Conservation (phyloP, 2,797 vertebrate genomes). For the Cyprinodon diabolis region DNA sequence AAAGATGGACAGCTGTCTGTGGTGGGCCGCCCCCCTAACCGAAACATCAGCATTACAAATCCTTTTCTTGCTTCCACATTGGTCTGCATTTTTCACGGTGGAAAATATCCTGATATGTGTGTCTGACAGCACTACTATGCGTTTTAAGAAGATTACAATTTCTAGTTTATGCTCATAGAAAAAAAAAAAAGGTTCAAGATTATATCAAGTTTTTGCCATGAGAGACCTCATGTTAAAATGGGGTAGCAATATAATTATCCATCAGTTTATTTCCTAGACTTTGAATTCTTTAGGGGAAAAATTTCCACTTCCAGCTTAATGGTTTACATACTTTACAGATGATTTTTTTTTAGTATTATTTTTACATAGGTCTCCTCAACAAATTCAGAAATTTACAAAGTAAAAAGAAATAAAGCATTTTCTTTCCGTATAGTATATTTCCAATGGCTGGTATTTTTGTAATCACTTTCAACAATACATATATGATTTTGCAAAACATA, state of each 20-base stretch:
- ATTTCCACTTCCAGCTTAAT: not conserved
- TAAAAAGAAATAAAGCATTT: not conserved
- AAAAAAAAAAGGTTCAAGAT: not conserved
- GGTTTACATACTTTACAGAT: not conserved
- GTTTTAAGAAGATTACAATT: not conserved
- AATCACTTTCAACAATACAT: not conserved
- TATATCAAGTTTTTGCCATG: not conserved
- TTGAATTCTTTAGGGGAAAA: not conserved
- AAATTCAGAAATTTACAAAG: not conserved
- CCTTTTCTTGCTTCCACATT: slow-evolving; percentile 16
- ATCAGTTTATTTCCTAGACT: not conserved
- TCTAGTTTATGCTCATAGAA: not conserved
- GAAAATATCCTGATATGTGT: slow-evolving; percentile 1
- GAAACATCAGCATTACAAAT: slow-evolving; percentile 18
- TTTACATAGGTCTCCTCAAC: not conserved
- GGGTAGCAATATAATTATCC: not conserved
- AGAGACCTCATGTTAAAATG: not conserved
- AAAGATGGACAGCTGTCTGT: slow-evolving; percentile 65
- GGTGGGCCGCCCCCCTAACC: slow-evolving; percentile 28
- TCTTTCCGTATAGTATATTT: not conserved
- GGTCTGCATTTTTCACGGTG: slow-evolving; percentile 14
- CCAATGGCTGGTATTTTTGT: not conserved
- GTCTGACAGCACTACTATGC: not conserved
- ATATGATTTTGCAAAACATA: not conserved
- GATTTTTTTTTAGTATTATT: not conserved